phyloP scores from a whole-genome alignment of 2,888 invertebrate genomes.

The Ceriagrion tenellum region DNA sequence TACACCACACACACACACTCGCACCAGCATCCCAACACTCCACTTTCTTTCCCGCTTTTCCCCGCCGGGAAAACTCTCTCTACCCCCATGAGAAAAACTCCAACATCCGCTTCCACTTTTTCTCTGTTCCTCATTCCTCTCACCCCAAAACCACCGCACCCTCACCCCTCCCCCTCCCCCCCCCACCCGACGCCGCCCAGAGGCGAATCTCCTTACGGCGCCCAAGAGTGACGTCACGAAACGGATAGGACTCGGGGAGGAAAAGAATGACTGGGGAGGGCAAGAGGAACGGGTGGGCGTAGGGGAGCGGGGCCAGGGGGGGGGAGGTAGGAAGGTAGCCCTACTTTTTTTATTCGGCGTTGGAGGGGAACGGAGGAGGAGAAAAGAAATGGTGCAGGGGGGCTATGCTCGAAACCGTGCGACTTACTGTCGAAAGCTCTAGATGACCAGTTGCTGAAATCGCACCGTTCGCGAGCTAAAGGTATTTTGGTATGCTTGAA shows the following conservation, averaged over 20 bases:
- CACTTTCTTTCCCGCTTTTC: conserved; percentile 14
- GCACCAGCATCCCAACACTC: conserved; percentile 24
- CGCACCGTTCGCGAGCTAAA: too few relatives aligned
- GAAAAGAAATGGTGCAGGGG: not conserved
- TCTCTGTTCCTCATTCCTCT: not conserved
- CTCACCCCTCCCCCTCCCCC: too few relatives aligned
- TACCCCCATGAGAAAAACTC: not conserved
- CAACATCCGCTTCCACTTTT: not conserved
- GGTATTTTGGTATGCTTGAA: too few relatives aligned
- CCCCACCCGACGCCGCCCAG: not conserved
- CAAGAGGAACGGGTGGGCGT: not conserved
- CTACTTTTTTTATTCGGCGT: not conserved
- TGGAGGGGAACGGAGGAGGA: not conserved
- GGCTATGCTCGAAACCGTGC: too few relatives aligned
- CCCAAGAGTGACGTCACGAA: conserved; percentile 64
- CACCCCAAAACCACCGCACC: not conserved
- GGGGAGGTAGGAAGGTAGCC: not conserved
- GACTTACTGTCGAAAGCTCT: too few relatives aligned
- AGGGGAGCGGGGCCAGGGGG: not conserved
- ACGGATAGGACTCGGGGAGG: not conserved
- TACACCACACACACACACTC: not conserved
- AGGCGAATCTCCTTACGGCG: conserved; percentile 51
- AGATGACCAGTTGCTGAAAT: too few relatives aligned
- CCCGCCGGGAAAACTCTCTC: not conserved
- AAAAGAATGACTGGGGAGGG: conserved; percentile 30